Base-by-base conservation (phyloP, 2,797 vertebrate genomes). In the Artibeus lituratus region DNA sequence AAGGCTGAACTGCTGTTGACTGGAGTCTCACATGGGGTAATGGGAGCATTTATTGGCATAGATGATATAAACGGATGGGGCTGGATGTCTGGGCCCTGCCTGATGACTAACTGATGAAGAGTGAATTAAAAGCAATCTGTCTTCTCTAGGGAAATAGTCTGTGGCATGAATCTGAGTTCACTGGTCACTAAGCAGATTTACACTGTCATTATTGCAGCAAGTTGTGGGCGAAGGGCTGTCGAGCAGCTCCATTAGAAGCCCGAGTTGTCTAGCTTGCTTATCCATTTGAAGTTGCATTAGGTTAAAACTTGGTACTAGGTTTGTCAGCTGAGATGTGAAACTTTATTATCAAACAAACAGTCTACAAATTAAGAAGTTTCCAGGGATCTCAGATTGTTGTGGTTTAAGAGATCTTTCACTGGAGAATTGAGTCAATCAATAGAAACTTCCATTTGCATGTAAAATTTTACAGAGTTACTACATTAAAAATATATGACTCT, bases 261-360 rank as follows among this genome's bases (percentile, higher is more conserved):
- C 24, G 42, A 70, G 74, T 87, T 92, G 96, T 82, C 73, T 89
- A n/a, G 55, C 77, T 69, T 93, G n/a, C 37, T 95, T 87, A 81
- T 81, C 70, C 77, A 88, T 96, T 97, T 96, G 84, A 97, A 96
- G 97, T 80, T 95, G 87, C 80, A 51, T 98, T 97, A 97, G 74
- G 47, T 84, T 97, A 96, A 98, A 98, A 97, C 89, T 98, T 98
- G 97, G 97, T 98, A 96, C 95, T 78, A 62, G 1, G 2, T 88
- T 92, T 95, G 69, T 96, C 62, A 95, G 96, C 59, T 96, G 98
- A 98, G 97, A 98, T 98, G 98, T 97, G 94, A 89, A 87, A 62
- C 92, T 97, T 97, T 98, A 97, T 96, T 97, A 95, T 95, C 70
- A 78, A 10, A 89, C 93, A 97, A 95, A 94, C 49, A 65, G 37